Evolutionary conservation across 1,140 invertebrate genomes (phyloP).

Genomic region (Pseudomyrmex dendroicus): DNA sequence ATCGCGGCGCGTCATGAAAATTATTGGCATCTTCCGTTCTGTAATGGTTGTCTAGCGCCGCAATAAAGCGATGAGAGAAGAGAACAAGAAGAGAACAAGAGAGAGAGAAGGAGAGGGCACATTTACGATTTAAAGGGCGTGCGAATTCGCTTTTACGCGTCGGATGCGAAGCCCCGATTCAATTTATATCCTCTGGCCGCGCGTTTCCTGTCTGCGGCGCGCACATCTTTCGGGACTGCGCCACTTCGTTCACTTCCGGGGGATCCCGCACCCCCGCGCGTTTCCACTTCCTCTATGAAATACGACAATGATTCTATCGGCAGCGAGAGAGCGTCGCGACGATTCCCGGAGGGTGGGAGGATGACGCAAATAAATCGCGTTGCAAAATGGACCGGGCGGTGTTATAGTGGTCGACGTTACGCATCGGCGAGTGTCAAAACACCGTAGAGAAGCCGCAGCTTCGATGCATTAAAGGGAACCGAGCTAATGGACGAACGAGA

Average conservation of each 20-base stretch:
- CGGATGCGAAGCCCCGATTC: conserved; percentile 81
- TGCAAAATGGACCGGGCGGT: conserved; percentile 77
- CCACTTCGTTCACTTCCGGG: conserved; percentile 77
- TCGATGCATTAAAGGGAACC: conserved; percentile 70
- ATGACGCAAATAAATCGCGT: conserved; percentile 77
- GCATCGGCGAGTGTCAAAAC: conserved; percentile 77
- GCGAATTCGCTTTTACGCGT: conserved; percentile 81
- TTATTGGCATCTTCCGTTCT: conserved; percentile 83
- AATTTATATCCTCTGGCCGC: conserved; percentile 80
- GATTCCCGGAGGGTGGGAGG: conserved; percentile 43
- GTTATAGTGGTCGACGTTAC: conserved; percentile 72
- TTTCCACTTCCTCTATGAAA: conserved; percentile 64
- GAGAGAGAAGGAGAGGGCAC: conserved; percentile 29
- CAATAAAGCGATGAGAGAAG: conserved; percentile 52
- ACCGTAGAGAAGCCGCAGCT: conserved; percentile 60
- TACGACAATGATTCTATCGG: conserved; percentile 63
- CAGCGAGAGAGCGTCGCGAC: conserved; percentile 24
- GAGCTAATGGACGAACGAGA: conserved; percentile 71
- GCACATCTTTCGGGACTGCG: conserved; percentile 78
- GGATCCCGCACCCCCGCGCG: conserved; percentile 25
- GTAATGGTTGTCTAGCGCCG: conserved; percentile 79
- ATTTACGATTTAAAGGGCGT: conserved; percentile 83
- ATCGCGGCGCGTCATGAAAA: conserved; percentile 67
- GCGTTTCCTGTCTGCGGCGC: conserved; percentile 74
- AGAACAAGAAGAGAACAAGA: conserved; percentile 4